These are phyloP conservation scores for Nysson spinosus DNA, from an alignment of 2,888 invertebrate genomes.

Conservation along the genomic window DNA sequence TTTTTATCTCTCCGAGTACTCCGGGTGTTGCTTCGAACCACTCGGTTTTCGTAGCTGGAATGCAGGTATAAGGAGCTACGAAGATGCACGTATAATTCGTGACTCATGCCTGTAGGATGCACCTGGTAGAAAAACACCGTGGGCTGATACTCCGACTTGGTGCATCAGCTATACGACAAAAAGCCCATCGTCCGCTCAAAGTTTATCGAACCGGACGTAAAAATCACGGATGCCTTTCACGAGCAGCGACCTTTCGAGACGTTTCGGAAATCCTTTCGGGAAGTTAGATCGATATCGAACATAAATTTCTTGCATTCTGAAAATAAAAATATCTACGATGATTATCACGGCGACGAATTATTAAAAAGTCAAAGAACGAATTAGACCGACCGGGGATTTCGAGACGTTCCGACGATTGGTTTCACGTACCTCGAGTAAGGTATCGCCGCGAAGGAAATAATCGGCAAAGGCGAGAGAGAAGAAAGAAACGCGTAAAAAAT, in stretches of 20 bases:
- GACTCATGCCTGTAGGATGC: slow-evolving; percentile 43
- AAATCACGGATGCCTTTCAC: slow-evolving; percentile 23
- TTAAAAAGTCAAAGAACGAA: no score
- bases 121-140: slow-evolving; percentile 44
- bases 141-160: slow-evolving; percentile 26
- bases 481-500: no score
- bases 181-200: slow-evolving; percentile 11
- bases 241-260: not conserved
- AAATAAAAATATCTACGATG: no score
- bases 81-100: slow-evolving; percentile 14
- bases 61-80: not conserved
- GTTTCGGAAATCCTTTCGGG: no score
- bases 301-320: no score
- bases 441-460: not conserved
- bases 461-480: not conserved
- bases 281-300: no score
- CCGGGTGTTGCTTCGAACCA: no score
- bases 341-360: no score
- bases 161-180: slow-evolving; percentile 23
- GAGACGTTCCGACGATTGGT: no score
- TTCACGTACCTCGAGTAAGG: no score
- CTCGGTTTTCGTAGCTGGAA: not conserved
- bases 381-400: no score
- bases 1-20: no score
- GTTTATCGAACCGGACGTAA: slow-evolving; percentile 46